Conservation (phyloP, 2,888 invertebrate species). For the Drosophila recens region DNA sequence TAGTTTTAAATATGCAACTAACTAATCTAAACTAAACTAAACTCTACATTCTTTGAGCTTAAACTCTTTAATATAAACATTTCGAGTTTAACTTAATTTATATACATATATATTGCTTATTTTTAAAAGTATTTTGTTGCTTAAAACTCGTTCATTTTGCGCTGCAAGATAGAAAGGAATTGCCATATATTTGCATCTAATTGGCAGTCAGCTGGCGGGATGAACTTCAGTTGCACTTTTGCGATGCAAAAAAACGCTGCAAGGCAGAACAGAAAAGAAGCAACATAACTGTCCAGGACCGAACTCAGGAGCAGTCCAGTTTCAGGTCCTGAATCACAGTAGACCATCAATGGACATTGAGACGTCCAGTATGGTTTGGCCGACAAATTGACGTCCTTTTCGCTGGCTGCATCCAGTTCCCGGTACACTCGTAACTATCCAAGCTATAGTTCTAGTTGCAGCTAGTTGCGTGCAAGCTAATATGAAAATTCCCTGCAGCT, state of each 20-base stretch:
- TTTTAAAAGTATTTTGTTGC: constrained; percentile 17
- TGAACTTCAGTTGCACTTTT: constrained; percentile 43
- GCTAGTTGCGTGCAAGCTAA: constrained; percentile 63
- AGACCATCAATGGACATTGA: constrained; percentile 63
- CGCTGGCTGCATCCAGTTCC: background rate
- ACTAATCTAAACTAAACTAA: background rate
- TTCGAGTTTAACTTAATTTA: constrained; percentile 4
- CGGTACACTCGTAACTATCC: background rate
- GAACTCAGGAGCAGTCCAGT: background rate
- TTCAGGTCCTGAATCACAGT: constrained; percentile 9
- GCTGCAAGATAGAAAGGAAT: constrained; percentile 33
- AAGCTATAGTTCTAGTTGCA: constrained; percentile 29
- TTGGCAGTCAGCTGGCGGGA: constrained; percentile 66
- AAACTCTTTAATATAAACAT: constrained; percentile 8
- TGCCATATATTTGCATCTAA: constrained; percentile 78
- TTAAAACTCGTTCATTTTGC: constrained; percentile 10
- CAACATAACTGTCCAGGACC: constrained; percentile 27
- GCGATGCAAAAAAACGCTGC: constrained; percentile 48
- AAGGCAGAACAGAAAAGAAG: constrained; percentile 32
- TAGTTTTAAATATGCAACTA: no score
- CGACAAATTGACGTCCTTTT: constrained; percentile 45
- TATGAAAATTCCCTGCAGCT: constrained; percentile 78
- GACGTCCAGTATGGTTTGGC: constrained; percentile 52
- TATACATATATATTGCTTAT: constrained; percentile 37
- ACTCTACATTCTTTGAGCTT: background rate